Evolutionary conservation across 2,113 vertebrate genomes (phyloP), one percentile per base, ranked within the genome.

Genomic region (Ciconia stormi): DNA sequence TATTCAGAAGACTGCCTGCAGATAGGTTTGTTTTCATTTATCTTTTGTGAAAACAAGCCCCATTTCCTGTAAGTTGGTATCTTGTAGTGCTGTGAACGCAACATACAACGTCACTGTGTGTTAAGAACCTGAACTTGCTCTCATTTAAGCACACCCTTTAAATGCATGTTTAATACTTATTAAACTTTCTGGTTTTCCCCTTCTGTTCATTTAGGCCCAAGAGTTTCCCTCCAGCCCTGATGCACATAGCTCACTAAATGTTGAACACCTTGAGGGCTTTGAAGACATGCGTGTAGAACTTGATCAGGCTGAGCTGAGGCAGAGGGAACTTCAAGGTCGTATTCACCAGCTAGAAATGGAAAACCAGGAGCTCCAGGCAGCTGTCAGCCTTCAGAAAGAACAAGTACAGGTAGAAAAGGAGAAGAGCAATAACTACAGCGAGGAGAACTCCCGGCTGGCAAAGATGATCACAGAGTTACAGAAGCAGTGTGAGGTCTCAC

Each of bases 261-360:
- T 66, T 9, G 99, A 99, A 76, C 97, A 98, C 3, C 97, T 98
- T 91, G 99, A 98, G 70, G 95, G 98, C 17, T 98, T 98, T 2
- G 99, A 99, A 27, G 99, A 99, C 93, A 98, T 99, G 96, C 99
- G 98, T 67, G 90, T 99, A 47, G 99, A 99, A 83, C 99, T 99
- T 21, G 99, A 99, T 95, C 99, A 98, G 70, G 98, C 99, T 20
- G 99, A 99, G 88, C 94, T 99, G 84, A 98, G 94, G 83, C 98
- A 99, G 95, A 98, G 98, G 71, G 97, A 98, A 86, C 98, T 98
- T 56, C 98, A 98, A 55, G 97, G 98, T 77, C 98, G 96, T 44
- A 87, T 99, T 71, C 98, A 98, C 38, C 98, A 99, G 95, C 97
- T 99, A 66, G 98, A 98, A n/a, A 92, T 95, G n/a, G 99, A 99